Evolutionary conservation across 2,888 invertebrate genomes (phyloP).

Genomic region (Pristionchus maxplancki): DNA sequence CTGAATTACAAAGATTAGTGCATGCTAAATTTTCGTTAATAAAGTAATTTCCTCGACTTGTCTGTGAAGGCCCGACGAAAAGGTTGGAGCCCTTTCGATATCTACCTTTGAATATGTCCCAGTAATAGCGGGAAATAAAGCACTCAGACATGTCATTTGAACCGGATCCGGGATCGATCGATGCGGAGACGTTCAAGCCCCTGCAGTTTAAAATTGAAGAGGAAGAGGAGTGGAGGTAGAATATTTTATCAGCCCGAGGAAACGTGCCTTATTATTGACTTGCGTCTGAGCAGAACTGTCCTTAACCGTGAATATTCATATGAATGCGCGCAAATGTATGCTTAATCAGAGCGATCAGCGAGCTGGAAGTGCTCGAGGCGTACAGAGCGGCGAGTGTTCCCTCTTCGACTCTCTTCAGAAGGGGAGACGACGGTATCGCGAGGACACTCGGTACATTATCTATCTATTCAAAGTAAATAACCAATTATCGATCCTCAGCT

Average conservation of each 20-base stretch:
- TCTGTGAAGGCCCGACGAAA: not conserved
- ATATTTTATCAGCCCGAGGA: too few relatives aligned
- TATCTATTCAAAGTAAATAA: not conserved
- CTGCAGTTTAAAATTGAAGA: not conserved
- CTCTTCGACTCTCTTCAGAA: not conserved
- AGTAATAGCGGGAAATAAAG: too few relatives aligned
- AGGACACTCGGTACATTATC: not conserved
- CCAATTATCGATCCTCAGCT: not conserved
- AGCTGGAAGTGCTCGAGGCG: not conserved
- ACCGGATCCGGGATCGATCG: not conserved
- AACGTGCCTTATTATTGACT: not conserved
- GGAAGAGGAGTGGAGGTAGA: slow-evolving; percentile 1
- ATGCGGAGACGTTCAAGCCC: not conserved
- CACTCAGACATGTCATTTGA: not conserved
- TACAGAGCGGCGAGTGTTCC: not conserved
- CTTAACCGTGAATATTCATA: too few relatives aligned
- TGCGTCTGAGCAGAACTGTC: not conserved
- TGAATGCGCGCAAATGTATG: too few relatives aligned
- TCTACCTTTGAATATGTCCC: too few relatives aligned
- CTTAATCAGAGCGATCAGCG: not conserved
- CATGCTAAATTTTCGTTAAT: slow-evolving; percentile 23
- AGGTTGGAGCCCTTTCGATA: not conserved
- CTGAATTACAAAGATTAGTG: slow-evolving; percentile 18
- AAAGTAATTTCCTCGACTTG: not conserved
- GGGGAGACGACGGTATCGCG: not conserved